Conservation (phyloP, 1,140 invertebrate genomes). For the Tetragnatha versicolor region DNA sequence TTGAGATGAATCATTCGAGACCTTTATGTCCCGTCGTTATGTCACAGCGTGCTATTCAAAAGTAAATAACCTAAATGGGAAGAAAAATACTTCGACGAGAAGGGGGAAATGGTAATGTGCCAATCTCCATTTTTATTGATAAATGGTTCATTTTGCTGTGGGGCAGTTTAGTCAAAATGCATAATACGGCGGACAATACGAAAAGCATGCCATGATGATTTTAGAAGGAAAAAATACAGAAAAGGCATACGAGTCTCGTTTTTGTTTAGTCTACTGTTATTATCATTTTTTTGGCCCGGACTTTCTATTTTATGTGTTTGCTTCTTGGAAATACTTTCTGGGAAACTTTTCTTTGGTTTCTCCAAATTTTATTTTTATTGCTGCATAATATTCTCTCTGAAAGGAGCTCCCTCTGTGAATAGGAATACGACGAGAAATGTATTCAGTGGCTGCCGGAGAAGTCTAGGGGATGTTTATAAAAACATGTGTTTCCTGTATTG, state of each 20-base stretch:
- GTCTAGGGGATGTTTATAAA: conserved; percentile 17
- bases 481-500: conserved; percentile 36
- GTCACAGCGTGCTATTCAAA: conserved; percentile 10
- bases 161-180: conserved; percentile 23
- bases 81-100: neutral
- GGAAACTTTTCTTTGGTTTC: conserved; percentile 1
- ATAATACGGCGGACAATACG: conserved; percentile 24
- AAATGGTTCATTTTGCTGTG: conserved; percentile 24
- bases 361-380: conserved; percentile 8
- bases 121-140: conserved; percentile 38
- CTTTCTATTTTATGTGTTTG: conserved; percentile 15
- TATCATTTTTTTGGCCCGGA: neutral
- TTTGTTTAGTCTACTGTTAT: neutral
- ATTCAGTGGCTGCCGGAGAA: conserved; percentile 11
- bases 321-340: neutral
- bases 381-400: conserved; percentile 25
- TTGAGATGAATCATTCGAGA: conserved; percentile 1
- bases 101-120: conserved; percentile 21
- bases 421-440: conserved; percentile 10
- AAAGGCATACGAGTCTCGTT: conserved; percentile 1
- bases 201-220: neutral
- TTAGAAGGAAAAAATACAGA: neutral
- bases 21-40: conserved; percentile 6
- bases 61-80: conserved; percentile 26
- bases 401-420: neutral